Conservation (phyloP, 2,797 vertebrate species). For the Clarias laeviceps region DNA sequence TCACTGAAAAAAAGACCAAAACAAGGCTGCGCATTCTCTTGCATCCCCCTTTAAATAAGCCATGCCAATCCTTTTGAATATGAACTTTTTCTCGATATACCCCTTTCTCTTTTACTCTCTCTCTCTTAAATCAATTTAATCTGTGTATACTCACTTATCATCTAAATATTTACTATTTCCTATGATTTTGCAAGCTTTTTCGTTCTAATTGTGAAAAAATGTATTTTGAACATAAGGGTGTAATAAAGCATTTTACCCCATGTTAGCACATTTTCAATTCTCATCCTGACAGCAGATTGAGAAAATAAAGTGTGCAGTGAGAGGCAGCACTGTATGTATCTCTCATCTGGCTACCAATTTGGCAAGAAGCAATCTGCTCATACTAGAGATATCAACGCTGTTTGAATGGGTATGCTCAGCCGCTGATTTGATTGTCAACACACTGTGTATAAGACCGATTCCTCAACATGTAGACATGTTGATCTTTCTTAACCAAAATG, state of each 20-base stretch:
- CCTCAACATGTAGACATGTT: background rate
- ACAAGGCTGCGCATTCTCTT: background rate
- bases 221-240: background rate
- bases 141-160: background rate
- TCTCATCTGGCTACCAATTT: constrained; percentile 2
- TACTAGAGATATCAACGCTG: background rate
- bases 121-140: background rate
- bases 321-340: background rate
- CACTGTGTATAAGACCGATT: constrained; percentile 9
- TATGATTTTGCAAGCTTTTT: background rate
- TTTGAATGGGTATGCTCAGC: constrained; percentile 5
- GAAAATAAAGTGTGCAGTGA: background rate
- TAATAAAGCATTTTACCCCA: background rate
- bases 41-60: background rate
- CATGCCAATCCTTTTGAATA: background rate
- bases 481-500: background rate
- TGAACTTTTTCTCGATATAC: background rate
- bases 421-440: constrained; percentile 13
- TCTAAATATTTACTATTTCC: background rate
- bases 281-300: constrained; percentile 15
- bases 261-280: constrained; percentile 15
- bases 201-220: background rate
- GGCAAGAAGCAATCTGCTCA: constrained; percentile 19
- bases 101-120: background rate
- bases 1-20: background rate